These are phyloP conservation scores for Merodon equestris DNA, from an alignment of 2,888 invertebrate genomes.

Conservation along the genomic window DNA sequence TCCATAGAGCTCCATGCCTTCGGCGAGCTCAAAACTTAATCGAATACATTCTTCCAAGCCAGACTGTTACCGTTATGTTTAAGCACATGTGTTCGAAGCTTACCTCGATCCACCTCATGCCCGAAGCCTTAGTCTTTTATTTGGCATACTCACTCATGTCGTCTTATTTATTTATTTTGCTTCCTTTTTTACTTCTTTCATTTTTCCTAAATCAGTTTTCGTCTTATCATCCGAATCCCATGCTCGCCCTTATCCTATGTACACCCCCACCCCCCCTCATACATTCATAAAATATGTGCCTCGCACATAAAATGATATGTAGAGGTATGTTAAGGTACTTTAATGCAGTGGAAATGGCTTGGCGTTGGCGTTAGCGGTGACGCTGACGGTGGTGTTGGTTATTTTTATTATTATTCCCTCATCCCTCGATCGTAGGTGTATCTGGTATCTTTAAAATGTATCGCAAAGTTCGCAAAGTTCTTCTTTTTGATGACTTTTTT, in stretches of 20 bases:
- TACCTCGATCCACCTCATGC: constrained; percentile 10
- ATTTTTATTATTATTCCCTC: constrained; percentile 45
- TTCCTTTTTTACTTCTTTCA: constrained; percentile 15
- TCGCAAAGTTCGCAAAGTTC: constrained; percentile 9
- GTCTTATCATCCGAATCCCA: constrained; percentile 62
- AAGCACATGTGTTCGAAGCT: constrained; percentile 1
- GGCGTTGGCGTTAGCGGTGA: too few species aligned
- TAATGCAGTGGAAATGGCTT: constrained; percentile 55
- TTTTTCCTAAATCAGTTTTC: constrained; percentile 62
- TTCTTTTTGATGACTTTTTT: constrained; percentile 9
- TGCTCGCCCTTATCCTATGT: constrained; percentile 36
- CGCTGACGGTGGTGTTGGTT: constrained; percentile 39
- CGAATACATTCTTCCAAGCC: too few species aligned
- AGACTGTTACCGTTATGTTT: too few species aligned
- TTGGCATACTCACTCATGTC: constrained; percentile 43
- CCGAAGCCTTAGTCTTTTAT: constrained; percentile 1
- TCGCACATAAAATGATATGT: constrained; percentile 55
- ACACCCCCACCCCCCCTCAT: neutral
- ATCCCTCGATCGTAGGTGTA: constrained; percentile 13
- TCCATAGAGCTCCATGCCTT: too few species aligned
- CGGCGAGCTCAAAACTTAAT: too few species aligned
- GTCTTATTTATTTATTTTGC: constrained; percentile 51
- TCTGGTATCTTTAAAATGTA: constrained; percentile 18
- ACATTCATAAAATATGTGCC: constrained; percentile 46
- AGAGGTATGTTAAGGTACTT: constrained; percentile 53